phyloP scores from a whole-genome alignment of 23 tunicate genomes.

The Ascidia mentula region DNA sequence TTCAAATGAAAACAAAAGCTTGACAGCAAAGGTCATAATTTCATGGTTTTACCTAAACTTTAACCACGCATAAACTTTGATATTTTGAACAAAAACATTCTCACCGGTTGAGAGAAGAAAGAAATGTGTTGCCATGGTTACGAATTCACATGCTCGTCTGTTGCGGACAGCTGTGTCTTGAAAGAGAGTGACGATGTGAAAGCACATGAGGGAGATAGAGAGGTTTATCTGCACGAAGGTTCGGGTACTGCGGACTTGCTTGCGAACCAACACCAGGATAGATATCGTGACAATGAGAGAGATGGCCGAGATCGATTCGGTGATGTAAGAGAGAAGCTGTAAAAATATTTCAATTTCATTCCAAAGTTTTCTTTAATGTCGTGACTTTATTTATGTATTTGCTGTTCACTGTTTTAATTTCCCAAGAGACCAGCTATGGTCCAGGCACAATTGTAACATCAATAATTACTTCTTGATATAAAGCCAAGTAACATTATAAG shows the following conservation, averaged over 20 bases:
- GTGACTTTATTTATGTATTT: no score
- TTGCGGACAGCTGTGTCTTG: constrained; percentile 48
- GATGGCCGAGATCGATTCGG: constrained; percentile 25
- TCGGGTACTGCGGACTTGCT: constrained; percentile 41
- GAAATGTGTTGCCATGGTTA: constrained; percentile 44
- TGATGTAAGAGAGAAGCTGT: constrained; percentile 40
- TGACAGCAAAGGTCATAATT: no score
- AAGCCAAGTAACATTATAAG: no score
- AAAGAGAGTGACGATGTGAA: constrained; percentile 48
- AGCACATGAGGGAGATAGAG: constrained; percentile 36
- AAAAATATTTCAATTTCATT: not conserved
- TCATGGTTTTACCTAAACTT: no score
- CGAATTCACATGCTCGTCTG: constrained; percentile 35
- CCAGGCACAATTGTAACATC: no score
- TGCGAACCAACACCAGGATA: constrained; percentile 41
- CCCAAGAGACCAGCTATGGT: no score
- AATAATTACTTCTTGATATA: no score
- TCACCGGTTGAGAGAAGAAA: constrained; percentile 60
- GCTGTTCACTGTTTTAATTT: no score
- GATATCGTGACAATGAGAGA: constrained; percentile 32
- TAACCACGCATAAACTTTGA: no score
- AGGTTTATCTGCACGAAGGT: constrained; percentile 63
- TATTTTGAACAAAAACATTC: no score
- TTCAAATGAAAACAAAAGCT: no score
- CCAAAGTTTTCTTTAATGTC: no score